Conservation (phyloP, 2,888 invertebrate genomes). For the Epinotia nisella region DNA sequence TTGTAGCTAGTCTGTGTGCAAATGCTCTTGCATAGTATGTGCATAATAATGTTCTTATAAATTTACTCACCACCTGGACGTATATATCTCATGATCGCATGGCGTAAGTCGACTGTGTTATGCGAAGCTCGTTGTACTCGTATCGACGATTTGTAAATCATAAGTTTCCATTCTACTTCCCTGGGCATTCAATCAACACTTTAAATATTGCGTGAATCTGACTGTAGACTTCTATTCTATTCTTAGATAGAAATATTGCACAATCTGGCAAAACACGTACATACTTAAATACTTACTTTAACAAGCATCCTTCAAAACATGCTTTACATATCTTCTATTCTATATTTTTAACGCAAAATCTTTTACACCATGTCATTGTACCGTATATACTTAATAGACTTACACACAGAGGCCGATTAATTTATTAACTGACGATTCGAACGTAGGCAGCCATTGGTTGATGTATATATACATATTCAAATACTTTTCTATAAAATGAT, state of each 20-base stretch:
- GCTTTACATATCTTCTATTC: slow-evolving; percentile 6
- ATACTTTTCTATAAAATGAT: background rate
- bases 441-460: background rate
- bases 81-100: slow-evolving; percentile 47
- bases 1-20: slow-evolving; percentile 54
- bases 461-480: background rate
- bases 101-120: slow-evolving; percentile 17
- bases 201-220: background rate
- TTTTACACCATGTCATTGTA: slow-evolving; percentile 24
- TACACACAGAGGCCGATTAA: background rate
- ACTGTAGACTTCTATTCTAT: slow-evolving; percentile 2
- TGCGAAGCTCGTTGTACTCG: slow-evolving; percentile 10
- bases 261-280: slow-evolving; percentile 16
- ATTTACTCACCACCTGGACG: slow-evolving; percentile 47
- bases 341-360: slow-evolving; percentile 2
- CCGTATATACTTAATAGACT: slow-evolving; percentile 4
- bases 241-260: slow-evolving; percentile 13
- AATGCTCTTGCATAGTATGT: slow-evolving; percentile 48
- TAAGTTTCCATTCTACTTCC: background rate
- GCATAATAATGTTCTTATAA: slow-evolving; percentile 46
- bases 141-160: background rate
- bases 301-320: slow-evolving; percentile 13
- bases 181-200: slow-evolving; percentile 3
- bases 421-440: background rate
- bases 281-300: background rate